phyloP scores from a whole-genome alignment of 2,113 vertebrate species.

The Probosciger aterrimus region DNA sequence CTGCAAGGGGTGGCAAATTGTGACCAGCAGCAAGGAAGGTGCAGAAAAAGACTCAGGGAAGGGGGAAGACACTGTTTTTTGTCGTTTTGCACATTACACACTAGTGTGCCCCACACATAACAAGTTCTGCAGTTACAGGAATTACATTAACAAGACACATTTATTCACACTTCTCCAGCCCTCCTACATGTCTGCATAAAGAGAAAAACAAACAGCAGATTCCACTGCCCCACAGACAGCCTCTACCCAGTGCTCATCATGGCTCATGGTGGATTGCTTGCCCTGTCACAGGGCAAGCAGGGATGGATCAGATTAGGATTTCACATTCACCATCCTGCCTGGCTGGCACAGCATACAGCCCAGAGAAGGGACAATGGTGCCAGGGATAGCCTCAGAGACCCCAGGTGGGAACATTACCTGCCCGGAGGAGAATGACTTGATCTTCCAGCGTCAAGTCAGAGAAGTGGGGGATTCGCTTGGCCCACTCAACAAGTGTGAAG shows the following conservation, averaged over 20 bases:
- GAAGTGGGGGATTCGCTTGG: constrained; percentile 94
- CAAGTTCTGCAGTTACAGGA: background rate
- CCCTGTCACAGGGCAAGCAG: background rate
- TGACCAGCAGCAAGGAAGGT: background rate
- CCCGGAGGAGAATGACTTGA: constrained; percentile 93
- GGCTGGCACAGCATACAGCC: background rate
- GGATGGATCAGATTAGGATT: background rate
- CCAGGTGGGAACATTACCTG: constrained; percentile 72
- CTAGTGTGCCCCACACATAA: too few relatives aligned
- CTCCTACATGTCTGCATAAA: background rate
- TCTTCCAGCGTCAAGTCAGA: constrained; percentile 90
- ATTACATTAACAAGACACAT: background rate
- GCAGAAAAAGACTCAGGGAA: background rate
- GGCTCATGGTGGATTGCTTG: accelerated
- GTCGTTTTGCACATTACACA: background rate
- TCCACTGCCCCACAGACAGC: background rate
- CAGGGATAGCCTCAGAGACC: background rate
- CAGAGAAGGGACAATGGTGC: background rate
- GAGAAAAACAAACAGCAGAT: background rate
- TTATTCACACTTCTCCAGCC: background rate
- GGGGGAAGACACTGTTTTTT: background rate
- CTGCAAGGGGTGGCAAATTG: background rate
- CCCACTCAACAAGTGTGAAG: constrained; percentile 95
- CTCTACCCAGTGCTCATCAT: accelerated
- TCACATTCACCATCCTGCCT: background rate